phyloP scores from a whole-genome alignment of 2,113 vertebrate species.

The Percopsis transmontana region DNA sequence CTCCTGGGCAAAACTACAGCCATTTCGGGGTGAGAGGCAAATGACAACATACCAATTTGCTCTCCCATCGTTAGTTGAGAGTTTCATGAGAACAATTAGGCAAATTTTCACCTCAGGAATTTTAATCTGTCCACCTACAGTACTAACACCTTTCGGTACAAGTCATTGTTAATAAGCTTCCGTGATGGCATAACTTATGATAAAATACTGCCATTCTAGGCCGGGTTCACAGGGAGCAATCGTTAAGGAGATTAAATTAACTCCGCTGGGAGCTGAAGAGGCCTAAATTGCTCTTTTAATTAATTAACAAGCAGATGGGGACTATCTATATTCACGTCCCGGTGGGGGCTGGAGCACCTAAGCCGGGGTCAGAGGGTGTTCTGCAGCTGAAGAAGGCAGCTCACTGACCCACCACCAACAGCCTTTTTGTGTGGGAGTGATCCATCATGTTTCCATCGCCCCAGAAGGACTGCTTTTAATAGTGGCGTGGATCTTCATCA shows the following conservation, averaged over 20 bases:
- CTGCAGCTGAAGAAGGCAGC: slow-evolving; percentile 42
- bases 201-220: slow-evolving; percentile 56
- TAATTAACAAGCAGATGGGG: slow-evolving; percentile 73
- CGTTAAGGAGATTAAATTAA: slow-evolving; percentile 71
- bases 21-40: slow-evolving; percentile 25
- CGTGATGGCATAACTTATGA: slow-evolving; percentile 61
- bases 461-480: slow-evolving; percentile 50
- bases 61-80: slow-evolving; percentile 7
- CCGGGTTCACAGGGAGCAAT: slow-evolving; percentile 54
- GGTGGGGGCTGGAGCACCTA: slow-evolving; percentile 43
- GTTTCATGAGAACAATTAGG: slow-evolving; percentile 48
- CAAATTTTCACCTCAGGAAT: slow-evolving; percentile 46
- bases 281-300: slow-evolving; percentile 73
- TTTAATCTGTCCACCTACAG: slow-evolving; percentile 31
- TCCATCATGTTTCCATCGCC: slow-evolving; percentile 52
- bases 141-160: slow-evolving; percentile 44
- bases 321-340: slow-evolving; percentile 59
- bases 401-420: slow-evolving; percentile 48
- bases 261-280: slow-evolving; percentile 51
- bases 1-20: neutral
- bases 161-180: slow-evolving; percentile 67
- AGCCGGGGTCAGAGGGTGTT: slow-evolving; percentile 60
- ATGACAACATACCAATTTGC: slow-evolving; percentile 48
- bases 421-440: slow-evolving; percentile 51
- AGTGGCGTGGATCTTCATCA: slow-evolving; percentile 71